phyloP scores from a whole-genome alignment of 2,888 invertebrate species.

The Pseudococcus longispinus region DNA sequence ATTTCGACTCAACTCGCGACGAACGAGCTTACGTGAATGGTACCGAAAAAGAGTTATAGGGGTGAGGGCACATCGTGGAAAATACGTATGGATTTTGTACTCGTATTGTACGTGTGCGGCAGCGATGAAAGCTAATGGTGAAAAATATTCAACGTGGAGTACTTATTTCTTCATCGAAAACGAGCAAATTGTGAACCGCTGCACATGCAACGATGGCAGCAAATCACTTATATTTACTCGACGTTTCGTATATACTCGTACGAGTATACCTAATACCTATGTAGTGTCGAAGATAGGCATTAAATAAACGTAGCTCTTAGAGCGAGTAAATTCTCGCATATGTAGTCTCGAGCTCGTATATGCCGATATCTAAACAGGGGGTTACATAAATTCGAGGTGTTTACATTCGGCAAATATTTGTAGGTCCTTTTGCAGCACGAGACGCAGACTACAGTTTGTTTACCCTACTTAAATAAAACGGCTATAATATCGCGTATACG shows the following conservation, averaged over 20 bases:
- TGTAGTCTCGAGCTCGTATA: background rate
- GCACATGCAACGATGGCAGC: background rate
- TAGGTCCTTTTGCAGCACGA: conserved; percentile 16
- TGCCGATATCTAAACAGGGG: background rate
- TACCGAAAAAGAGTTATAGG: background rate
- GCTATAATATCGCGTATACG: conserved; percentile 24
- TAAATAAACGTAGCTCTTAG: conserved; percentile 16
- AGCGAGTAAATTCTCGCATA: conserved; percentile 4
- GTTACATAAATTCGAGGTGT: conserved; percentile 33
- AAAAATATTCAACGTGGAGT: background rate
- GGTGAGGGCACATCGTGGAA: background rate
- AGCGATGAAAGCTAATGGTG: background rate
- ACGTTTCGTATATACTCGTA: background rate
- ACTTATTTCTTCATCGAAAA: conserved; percentile 15
- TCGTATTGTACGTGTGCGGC: background rate
- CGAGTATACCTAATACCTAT: background rate
- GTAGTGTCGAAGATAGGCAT: background rate
- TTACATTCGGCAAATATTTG: conserved; percentile 36
- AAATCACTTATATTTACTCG: conserved; percentile 26
- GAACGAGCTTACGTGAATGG: background rate
- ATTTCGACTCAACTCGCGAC: background rate
- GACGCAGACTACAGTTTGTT: conserved; percentile 27
- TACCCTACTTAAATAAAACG: conserved; percentile 34
- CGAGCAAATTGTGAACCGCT: background rate
- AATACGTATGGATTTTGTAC: background rate